phyloP scores from a whole-genome alignment of 2,888 invertebrate genomes.

The Vandiemenella viatica region DNA sequence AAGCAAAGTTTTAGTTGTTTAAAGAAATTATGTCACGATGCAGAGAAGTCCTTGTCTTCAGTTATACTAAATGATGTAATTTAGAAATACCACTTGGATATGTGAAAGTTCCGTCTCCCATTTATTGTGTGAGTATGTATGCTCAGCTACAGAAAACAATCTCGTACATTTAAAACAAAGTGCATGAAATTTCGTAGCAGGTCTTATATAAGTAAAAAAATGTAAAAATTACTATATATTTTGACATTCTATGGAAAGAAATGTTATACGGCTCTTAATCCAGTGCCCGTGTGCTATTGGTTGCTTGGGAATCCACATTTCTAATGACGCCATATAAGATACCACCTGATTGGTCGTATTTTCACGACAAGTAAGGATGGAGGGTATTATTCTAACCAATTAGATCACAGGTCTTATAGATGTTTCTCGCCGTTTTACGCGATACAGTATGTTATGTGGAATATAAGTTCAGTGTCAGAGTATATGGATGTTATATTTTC shows the following conservation, averaged over 20 bases:
- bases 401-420: slow-evolving; percentile 28
- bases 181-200: too few species aligned
- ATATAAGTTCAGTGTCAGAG: slow-evolving; percentile 14
- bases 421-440: slow-evolving; percentile 22
- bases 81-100: too few species aligned
- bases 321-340: slow-evolving; percentile 22
- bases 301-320: slow-evolving; percentile 31
- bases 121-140: too few species aligned
- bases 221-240: not conserved
- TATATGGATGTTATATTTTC: slow-evolving; percentile 21
- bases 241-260: slow-evolving; percentile 9
- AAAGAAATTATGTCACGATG: too few species aligned
- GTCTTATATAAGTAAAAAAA: too few species aligned
- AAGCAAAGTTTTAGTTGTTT: too few species aligned
- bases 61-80: too few species aligned
- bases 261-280: slow-evolving; percentile 14
- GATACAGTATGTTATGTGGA: slow-evolving; percentile 19
- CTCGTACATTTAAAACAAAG: too few species aligned
- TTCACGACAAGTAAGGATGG: slow-evolving; percentile 31
- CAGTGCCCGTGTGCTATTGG: slow-evolving; percentile 26
- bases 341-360: slow-evolving; percentile 28
- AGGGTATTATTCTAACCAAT: slow-evolving; percentile 35
- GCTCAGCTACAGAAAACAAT: too few species aligned
- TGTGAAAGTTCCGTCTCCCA: too few species aligned
- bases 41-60: too few species aligned